Base-by-base conservation (phyloP, 35 echinoderm and acorn worm genomes). In the Holothuria glaberrima region DNA sequence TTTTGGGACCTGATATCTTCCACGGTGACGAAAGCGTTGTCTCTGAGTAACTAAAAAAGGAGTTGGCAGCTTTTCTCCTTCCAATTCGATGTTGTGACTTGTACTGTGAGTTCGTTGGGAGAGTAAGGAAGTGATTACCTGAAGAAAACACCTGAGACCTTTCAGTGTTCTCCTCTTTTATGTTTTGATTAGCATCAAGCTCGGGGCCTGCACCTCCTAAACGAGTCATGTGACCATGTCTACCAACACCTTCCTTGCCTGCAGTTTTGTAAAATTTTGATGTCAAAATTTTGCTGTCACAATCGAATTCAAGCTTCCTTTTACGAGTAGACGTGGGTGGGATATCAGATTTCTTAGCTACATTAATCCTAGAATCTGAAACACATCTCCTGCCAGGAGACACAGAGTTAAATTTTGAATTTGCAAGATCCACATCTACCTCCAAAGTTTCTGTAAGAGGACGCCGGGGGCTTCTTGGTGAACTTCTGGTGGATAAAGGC, bases 21-120 rank as follows among this genome's bases (percentile, higher is more conserved):
- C 87, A 90, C 6, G 87, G 70, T 48, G 76, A 79, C 0, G 94
- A 58, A 5, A 90, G 59, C 0, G 74, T 85, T 6, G 81, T 84
- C 56, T 96, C 94, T 25, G 94, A 92, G 28, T 90, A 92, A 22
- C 78, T 96, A 41, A 82, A 71, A 19, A 87, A 88, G 59, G 64
- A 80, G 24, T 71, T 89, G 30, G 88, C 78, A 4, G 91, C 94
- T 80, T 74, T 96, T 27, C 94, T 48, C 24, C 84, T 72, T 22
- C 94, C 94, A 56, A 96, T 96, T 30, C 91, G 92, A 82, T 96
- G 94, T 38, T 71, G 48, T 41, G 88, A 83, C 59, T 96, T 96
- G 73, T 96, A 96, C 22, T 82, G 62, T 48, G 83, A 80, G 24
- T 86, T 75, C 38, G 92, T 89, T 5, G 50, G 83, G 35, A 54